Evolutionary conservation across 2,797 vertebrate species (phyloP).

Genomic region (Pyrocephalus nanus): DNA sequence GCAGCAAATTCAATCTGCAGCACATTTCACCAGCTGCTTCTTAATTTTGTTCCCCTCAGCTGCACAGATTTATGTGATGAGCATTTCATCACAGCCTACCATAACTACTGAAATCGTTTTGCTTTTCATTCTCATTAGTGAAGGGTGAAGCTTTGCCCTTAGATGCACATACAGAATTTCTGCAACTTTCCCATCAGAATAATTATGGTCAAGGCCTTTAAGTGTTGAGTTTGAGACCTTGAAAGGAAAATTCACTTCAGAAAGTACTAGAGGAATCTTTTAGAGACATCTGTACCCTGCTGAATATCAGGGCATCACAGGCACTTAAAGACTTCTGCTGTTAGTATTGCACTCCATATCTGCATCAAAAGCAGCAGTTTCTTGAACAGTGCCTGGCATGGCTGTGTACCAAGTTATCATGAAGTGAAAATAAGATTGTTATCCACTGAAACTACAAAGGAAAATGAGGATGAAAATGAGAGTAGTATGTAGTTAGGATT

Average conservation of each 20-base stretch:
- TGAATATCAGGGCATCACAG: neutral
- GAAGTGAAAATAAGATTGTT: neutral
- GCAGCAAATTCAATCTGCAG: slow-evolving; percentile 23
- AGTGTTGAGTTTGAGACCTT: neutral
- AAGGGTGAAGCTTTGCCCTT: neutral
- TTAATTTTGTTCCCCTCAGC: slow-evolving; percentile 25
- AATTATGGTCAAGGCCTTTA: neutral
- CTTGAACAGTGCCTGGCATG: neutral
- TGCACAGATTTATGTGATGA: neutral
- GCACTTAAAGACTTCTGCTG: neutral
- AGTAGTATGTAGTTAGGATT: neutral
- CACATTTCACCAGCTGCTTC: neutral
- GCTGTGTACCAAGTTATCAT: neutral
- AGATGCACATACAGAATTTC: neutral
- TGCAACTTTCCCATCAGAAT: neutral
- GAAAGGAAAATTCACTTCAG: neutral
- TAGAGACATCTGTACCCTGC: neutral
- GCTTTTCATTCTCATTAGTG: neutral
- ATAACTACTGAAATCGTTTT: neutral
- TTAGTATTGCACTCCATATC: neutral
- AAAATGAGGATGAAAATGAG: neutral
- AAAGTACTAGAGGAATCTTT: neutral
- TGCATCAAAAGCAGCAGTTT: neutral
- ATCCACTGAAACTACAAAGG: neutral
- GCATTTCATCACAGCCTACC: neutral